Percentiles rank a stretch among this genome's conserved stretches.
These are phyloP conservation scores for Caiman crocodilus DNA, from an alignment of 2,797 vertebrate species.

Conservation along the genomic window DNA sequence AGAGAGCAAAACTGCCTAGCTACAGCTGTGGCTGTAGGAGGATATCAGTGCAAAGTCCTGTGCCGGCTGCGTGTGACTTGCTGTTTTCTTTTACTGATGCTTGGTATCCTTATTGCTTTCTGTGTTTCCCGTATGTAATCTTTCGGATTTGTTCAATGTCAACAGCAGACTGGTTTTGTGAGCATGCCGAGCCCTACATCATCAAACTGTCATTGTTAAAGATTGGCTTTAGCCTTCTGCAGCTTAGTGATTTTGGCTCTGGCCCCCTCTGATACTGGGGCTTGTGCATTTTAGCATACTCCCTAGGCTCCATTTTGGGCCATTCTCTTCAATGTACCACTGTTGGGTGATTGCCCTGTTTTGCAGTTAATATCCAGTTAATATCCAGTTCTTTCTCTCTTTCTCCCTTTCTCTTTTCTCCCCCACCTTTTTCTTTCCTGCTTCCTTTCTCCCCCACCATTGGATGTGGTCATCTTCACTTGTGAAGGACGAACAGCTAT, in stretches of 20 bases:
- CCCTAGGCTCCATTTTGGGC: background rate
- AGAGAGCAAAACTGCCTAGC: too few relatives aligned
- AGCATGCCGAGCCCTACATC: background rate
- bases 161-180: accelerated
- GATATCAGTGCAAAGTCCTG: background rate
- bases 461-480: too few relatives aligned
- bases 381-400: too few relatives aligned
- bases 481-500: too few relatives aligned
- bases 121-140: background rate
- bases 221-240: background rate
- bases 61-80: background rate
- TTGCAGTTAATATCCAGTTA: background rate
- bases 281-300: accelerated
- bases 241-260: background rate
- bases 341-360: background rate
- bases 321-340: accelerated
- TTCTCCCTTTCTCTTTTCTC: too few relatives aligned
- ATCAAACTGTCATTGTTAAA: background rate
- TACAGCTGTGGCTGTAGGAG: background rate
- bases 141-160: background rate
- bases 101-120: background rate
- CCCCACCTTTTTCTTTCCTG: too few relatives aligned
- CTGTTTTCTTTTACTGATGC: background rate
- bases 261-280: background rate
- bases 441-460: too few relatives aligned